These are phyloP conservation scores for Ormyrus pomaceus DNA, from an alignment of 2,888 invertebrate genomes.

Conservation along the genomic window DNA sequence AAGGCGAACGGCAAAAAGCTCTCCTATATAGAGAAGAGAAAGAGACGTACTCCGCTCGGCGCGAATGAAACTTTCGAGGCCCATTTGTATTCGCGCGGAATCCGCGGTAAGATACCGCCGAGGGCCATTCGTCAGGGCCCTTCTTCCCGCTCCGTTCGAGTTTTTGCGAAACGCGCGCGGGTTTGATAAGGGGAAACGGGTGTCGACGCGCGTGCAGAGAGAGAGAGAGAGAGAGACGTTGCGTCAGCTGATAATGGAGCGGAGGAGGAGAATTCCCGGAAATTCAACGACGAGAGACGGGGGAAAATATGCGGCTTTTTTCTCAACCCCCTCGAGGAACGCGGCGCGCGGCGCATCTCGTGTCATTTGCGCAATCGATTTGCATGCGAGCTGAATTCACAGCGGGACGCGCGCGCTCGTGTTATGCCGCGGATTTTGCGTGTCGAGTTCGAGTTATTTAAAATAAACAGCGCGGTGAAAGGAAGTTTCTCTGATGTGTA, in stretches of 20 bases:
- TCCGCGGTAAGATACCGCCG: conserved; percentile 44
- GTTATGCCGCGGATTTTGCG: no score
- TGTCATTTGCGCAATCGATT: no score
- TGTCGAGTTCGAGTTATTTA: no score
- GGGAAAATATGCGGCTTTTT: no score
- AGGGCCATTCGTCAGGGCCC: conserved; percentile 51
- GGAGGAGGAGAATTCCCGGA: no score
- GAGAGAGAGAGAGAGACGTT: background rate
- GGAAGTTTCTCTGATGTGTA: no score
- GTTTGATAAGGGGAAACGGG: conserved; percentile 17
- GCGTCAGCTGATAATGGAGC: conserved; percentile 24
- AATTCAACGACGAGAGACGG: background rate
- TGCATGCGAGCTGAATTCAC: no score
- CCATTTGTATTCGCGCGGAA: conserved; percentile 54
- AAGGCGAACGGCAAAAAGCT: background rate
- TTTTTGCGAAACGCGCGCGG: background rate
- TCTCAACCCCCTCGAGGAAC: no score
- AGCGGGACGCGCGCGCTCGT: no score
- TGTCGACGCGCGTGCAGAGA: background rate
- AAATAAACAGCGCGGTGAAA: no score
- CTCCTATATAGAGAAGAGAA: no score
- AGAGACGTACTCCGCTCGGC: background rate
- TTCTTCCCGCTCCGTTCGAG: background rate
- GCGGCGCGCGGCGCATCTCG: no score
- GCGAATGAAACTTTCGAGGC: conserved; percentile 12